Percentiles rank a stretch among this genome's conserved stretches.
Conservation (phyloP, 1,140 invertebrate species). For the Bombus pyrosoma region DNA sequence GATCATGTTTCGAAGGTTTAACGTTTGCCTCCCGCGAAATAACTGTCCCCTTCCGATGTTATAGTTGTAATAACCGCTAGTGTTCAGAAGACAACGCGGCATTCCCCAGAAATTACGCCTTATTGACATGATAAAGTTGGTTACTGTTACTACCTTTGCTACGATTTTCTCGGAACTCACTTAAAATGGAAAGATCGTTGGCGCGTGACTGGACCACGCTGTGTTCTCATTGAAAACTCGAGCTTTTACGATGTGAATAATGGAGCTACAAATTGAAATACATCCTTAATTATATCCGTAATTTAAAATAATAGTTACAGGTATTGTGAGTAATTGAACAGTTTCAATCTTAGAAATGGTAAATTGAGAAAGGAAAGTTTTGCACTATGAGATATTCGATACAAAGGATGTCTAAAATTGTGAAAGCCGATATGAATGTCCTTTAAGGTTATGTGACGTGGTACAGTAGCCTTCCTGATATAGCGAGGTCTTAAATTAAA, state of each 20-base stretch:
- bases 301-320: neutral
- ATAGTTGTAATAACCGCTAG: neutral
- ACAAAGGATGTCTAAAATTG: neutral
- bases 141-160: neutral
- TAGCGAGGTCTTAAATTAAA: neutral
- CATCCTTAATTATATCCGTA: neutral
- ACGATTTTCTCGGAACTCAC: slow-evolving; percentile 21
- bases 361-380: neutral
- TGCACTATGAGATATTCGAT: neutral
- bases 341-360: neutral
- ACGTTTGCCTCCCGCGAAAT: neutral
- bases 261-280: neutral
- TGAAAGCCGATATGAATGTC: neutral
- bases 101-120: neutral
- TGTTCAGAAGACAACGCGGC: neutral
- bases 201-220: neutral
- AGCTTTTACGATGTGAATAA: neutral
- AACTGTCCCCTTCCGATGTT: neutral
- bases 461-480: neutral
- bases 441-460: neutral
- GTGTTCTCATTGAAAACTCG: neutral
- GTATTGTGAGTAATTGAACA: neutral
- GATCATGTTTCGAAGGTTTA: slow-evolving; percentile 1
- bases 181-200: neutral
- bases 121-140: neutral